Base-by-base conservation (phyloP, 2,797 vertebrate genomes). In the Notolepis coatsorum region DNA sequence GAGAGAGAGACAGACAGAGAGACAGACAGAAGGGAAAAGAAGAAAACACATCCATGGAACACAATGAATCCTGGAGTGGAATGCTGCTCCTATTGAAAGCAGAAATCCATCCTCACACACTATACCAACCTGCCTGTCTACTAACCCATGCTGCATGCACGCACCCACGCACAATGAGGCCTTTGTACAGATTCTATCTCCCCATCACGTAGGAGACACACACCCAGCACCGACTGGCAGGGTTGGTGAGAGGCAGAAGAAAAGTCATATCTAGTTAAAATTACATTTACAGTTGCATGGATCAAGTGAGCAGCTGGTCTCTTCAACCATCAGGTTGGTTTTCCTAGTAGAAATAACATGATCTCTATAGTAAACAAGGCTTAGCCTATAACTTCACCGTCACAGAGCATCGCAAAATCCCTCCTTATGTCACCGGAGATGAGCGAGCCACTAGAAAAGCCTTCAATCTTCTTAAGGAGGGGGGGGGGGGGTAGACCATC, bases 381-480 rank as follows among this genome's bases (percentile, higher is more conserved):
- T n/a, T 35, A 20, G n/a, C 7, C 20, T 35, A 31, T 4, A 35
- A 25, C n/a, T 10, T 30, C 35, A 57, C 25, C 52, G 25, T 37
- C 30, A 37, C 54, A n/a, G 21, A 54, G 37, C 30, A 58, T 30
- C 61, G 54, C 74, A 89, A 87, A n/a, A 90, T 88, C 89, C 87
- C 50, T n/a, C 27, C 74, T 90, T 88, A 90, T 74, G 85, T 88
- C 79, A 90, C 84, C 35, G 55, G 17, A 84, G 77, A 81, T 65
- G 61, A 88, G 55, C 67, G 68, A 60, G 57, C 64, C 30, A 59
- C 66, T 28, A 69, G 73, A 77, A 89, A 85, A 91, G 76, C 80
- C 71, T 69, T 71, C 80, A 85, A 91, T 86, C 90, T 88, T 65
- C 86, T 92, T 91, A 91, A 2, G 47, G 47, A 61, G 30, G 39